phyloP scores from a whole-genome alignment of 2,113 vertebrate genomes.

The Rissa tridactyla region DNA sequence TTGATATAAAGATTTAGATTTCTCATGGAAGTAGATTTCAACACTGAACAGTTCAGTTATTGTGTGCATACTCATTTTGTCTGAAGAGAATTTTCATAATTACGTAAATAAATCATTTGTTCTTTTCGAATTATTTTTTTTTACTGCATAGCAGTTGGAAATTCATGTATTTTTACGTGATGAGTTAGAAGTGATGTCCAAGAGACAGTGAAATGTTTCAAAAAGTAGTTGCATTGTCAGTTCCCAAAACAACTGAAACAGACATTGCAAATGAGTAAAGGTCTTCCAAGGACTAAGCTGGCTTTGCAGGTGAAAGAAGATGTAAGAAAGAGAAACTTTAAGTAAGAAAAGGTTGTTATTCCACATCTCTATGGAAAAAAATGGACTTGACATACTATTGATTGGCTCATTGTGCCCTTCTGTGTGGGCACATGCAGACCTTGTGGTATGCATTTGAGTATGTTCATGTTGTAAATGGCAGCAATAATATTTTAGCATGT shows the following conservation, averaged over 20 bases:
- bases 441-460: not conserved
- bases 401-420: not conserved
- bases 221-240: not conserved
- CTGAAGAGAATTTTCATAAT: not conserved
- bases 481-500: not conserved
- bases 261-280: not conserved
- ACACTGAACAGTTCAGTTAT: not conserved
- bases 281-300: not conserved
- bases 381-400: not conserved
- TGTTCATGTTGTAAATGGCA: not conserved
- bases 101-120: not conserved
- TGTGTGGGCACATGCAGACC: not conserved
- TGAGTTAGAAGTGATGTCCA: not conserved
- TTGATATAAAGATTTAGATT: not conserved
- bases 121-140: not conserved
- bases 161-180: not conserved
- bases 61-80: not conserved
- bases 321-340: not conserved
- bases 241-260: not conserved
- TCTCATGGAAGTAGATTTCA: not conserved
- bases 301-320: not conserved
- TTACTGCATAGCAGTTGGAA: not conserved
- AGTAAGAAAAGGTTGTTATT: not conserved
- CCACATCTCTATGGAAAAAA: not conserved
- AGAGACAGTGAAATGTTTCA: not conserved